Percentiles rank a stretch among this genome's conserved stretches.
Evolutionary conservation across 1,140 invertebrate genomes (phyloP).

Genomic region (Zeugodacus cucurbitae): DNA sequence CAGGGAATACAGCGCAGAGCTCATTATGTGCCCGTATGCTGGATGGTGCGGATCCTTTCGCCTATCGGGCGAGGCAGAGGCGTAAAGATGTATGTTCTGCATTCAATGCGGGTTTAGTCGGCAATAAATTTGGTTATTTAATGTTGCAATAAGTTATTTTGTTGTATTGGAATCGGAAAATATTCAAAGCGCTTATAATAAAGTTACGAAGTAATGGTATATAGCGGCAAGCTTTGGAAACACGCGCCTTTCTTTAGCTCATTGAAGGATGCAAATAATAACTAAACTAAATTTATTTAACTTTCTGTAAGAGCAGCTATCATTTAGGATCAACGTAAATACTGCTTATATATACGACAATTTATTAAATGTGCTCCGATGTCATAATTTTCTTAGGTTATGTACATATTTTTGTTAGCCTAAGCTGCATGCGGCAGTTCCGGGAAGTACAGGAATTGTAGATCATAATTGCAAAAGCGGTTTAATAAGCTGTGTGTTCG

Average conservation of each 20-base stretch:
- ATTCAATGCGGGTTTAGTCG: constrained; percentile 16
- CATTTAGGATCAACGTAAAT: no score
- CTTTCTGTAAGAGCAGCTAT: no score
- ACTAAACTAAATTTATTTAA: no score
- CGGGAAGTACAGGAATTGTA: no score
- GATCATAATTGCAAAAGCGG: no score
- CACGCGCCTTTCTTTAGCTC: neutral
- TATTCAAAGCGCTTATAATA: neutral
- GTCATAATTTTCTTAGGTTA: no score
- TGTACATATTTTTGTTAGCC: no score
- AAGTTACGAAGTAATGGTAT: neutral
- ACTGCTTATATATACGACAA: no score
- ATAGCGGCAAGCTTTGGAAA: neutral
- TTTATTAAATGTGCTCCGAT: no score
- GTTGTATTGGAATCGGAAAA: neutral
- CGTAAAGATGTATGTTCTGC: neutral
- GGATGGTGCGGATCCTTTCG: neutral
- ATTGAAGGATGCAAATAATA: neutral
- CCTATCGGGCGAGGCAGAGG: neutral
- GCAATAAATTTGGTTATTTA: constrained; percentile 4
- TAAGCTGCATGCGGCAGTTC: no score
- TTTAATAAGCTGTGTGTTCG: no score
- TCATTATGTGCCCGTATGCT: neutral
- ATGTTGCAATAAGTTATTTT: constrained; percentile 20
- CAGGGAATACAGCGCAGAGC: neutral